Evolutionary conservation across 2,113 vertebrate species (phyloP).

Genomic region (Eptesicus fuscus): DNA sequence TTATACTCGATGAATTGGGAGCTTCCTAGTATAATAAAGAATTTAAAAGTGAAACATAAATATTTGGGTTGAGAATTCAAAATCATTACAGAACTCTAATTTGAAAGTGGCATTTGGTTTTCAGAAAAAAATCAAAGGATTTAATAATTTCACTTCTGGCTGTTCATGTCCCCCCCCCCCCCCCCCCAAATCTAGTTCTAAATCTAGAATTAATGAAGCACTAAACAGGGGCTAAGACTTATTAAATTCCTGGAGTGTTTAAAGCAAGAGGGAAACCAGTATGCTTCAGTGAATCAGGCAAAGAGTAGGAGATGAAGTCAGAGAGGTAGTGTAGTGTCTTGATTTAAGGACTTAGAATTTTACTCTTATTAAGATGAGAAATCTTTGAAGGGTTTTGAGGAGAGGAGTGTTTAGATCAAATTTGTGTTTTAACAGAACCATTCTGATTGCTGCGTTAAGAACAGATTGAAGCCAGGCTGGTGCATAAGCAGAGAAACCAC

Average conservation of each 20-base stretch:
- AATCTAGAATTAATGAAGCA: background rate
- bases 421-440: background rate
- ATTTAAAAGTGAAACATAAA: slow-evolving; percentile 18
- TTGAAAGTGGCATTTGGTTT: background rate
- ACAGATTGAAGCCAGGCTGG: background rate
- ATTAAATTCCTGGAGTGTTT: background rate
- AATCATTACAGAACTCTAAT: background rate
- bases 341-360: background rate
- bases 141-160: background rate
- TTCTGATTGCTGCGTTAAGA: background rate
- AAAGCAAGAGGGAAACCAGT: background rate
- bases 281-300: background rate
- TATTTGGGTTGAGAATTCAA: background rate
- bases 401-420: background rate
- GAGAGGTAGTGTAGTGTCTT: background rate
- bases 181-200: background rate
- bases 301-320: background rate
- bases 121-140: background rate
- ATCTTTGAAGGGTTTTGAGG: background rate
- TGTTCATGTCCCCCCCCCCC: background rate
- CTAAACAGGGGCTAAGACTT: background rate
- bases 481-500: background rate
- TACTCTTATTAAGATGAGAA: background rate
- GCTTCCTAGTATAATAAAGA: background rate
- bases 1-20: background rate